Evolutionary conservation across 2,113 vertebrate genomes (phyloP).

Genomic region (Hippolais icterina): DNA sequence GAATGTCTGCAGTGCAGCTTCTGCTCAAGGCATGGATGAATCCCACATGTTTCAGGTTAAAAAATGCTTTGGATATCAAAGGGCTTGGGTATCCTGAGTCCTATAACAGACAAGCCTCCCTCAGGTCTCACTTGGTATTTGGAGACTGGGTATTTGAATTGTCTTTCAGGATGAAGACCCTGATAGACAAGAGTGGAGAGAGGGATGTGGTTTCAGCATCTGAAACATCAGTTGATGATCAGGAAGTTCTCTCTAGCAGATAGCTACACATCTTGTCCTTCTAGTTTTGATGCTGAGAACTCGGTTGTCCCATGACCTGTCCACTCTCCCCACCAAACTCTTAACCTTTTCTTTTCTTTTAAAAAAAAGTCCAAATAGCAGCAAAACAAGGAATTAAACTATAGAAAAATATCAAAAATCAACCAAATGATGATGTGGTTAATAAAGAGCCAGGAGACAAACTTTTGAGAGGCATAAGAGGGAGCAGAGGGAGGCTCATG

Average conservation of each 20-base stretch:
- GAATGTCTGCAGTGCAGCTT: not conserved
- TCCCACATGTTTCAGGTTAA: not conserved
- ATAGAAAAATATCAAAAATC: not conserved
- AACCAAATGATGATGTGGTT: not conserved
- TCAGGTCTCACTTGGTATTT: not conserved
- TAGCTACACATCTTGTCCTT: not conserved
- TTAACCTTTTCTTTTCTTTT: not conserved
- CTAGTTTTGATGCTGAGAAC: not conserved
- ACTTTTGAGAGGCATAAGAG: not conserved
- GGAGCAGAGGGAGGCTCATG: not conserved
- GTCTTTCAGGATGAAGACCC: not conserved
- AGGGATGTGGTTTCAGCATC: not conserved
- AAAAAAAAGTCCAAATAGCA: not conserved
- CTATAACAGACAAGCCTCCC: not conserved
- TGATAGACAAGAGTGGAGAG: not conserved
- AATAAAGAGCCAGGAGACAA: not conserved
- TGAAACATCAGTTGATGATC: not conserved
- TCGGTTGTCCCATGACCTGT: not conserved
- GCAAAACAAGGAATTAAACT: not conserved
- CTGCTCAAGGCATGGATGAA: not conserved
- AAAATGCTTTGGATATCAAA: not conserved
- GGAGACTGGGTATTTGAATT: not conserved
- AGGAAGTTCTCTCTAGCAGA: not conserved
- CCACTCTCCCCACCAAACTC: rapidly evolving
- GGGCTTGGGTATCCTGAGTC: rapidly evolving